phyloP scores from a whole-genome alignment of 2,888 invertebrate species.

The Halocaridina rubra region DNA sequence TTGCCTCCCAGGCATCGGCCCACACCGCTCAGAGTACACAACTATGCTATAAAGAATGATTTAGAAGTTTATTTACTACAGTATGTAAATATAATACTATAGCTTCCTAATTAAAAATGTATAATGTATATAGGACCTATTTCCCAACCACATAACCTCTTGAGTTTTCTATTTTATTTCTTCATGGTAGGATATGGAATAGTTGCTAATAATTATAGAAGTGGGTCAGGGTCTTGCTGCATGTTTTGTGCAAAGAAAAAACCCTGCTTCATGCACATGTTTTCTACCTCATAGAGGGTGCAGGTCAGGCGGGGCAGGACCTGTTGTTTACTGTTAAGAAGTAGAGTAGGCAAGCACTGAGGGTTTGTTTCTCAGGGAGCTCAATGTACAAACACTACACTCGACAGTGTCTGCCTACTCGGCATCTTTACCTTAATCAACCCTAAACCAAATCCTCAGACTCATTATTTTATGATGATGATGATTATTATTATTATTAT shows the following conservation, averaged over 20 bases:
- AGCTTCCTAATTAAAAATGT: slow-evolving; percentile 32
- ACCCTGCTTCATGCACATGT: slow-evolving; percentile 56
- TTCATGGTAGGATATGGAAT: slow-evolving; percentile 12
- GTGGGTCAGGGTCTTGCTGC: slow-evolving; percentile 41
- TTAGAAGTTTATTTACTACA: slow-evolving; percentile 20
- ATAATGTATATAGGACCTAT: slow-evolving; percentile 30
- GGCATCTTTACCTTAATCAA: slow-evolving; percentile 17
- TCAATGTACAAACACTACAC: slow-evolving; percentile 58
- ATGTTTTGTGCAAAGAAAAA: slow-evolving; percentile 41
- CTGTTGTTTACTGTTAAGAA: slow-evolving; percentile 37
- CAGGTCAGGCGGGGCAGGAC: slow-evolving; percentile 49
- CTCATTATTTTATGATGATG: no score
- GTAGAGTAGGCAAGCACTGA: slow-evolving; percentile 34
- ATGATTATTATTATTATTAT: no score
- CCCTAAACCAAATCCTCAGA: background rate
- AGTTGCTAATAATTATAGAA: background rate
- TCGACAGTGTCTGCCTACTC: slow-evolving; percentile 39
- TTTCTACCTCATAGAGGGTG: slow-evolving; percentile 56
- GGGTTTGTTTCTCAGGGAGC: slow-evolving; percentile 59
- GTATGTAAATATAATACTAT: slow-evolving; percentile 22
- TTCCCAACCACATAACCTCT: slow-evolving; percentile 12
- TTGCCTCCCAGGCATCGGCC: slow-evolving; percentile 1
- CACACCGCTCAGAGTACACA: slow-evolving; percentile 35
- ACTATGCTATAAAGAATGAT: slow-evolving; percentile 41
- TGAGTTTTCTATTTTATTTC: slow-evolving; percentile 15